These are phyloP conservation scores for Listrodromus nycthemerus DNA, from an alignment of 2,888 invertebrate species.

Conservation along the genomic window DNA sequence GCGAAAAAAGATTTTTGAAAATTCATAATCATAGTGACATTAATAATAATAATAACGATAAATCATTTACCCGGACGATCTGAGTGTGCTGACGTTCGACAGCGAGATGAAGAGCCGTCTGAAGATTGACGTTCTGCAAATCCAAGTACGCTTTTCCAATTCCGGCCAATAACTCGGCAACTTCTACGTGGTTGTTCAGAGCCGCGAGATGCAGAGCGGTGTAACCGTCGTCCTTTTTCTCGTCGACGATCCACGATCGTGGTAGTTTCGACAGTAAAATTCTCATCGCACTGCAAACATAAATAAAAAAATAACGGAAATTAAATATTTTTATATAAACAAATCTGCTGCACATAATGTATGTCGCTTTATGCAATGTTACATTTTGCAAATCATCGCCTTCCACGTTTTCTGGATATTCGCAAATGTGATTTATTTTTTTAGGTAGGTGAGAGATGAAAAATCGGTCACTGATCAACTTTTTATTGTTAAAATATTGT, in stretches of 20 bases:
- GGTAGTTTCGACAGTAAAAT: conserved; percentile 96
- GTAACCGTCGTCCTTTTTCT: conserved; percentile 99
- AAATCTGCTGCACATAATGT: not conserved
- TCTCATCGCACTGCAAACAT: conserved; percentile 94
- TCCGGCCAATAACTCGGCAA: conserved; percentile 95
- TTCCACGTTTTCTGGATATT: no score
- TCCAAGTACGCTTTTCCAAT: conserved; percentile 97
- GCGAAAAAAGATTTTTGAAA: not conserved
- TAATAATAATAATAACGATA: conserved; percentile 8
- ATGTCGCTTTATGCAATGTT: not conserved
- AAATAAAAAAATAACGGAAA: conserved; percentile 20
- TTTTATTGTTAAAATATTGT: not conserved
- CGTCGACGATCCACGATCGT: conserved; percentile 98
- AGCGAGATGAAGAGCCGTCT: conserved; percentile 96
- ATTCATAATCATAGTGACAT: not conserved
- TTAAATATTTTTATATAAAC: conserved; percentile 37
- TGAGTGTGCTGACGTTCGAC: conserved; percentile 99
- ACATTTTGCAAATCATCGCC: not conserved
- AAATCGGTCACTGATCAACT: not conserved
- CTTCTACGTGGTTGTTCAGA: conserved; percentile 98
- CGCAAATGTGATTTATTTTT: no score
- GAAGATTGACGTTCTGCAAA: conserved; percentile 97
- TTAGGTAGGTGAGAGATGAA: not conserved
- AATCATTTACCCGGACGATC: conserved; percentile 92
- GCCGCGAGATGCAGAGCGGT: conserved; percentile 98